Evolutionary conservation across 1,140 invertebrate genomes (phyloP).

Genomic region (Lordiphosa stackelbergi): DNA sequence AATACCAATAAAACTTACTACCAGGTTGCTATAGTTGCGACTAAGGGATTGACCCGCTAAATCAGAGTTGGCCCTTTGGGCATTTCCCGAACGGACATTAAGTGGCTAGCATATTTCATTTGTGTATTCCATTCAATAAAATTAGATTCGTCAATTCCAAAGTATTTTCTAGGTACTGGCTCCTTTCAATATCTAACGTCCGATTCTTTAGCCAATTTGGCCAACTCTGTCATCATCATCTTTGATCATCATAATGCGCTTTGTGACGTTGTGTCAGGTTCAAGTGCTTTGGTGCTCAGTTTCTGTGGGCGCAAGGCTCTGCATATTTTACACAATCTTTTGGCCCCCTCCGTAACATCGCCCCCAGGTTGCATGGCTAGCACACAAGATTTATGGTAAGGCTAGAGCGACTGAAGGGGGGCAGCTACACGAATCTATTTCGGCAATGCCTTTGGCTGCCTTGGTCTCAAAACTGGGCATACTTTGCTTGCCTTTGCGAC

Average conservation of each 20-base stretch:
- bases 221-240: not conserved
- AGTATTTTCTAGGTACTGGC: no score
- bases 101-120: no score
- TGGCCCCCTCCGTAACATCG: slow-evolving; percentile 3
- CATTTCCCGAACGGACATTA: no score
- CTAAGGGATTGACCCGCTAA: slow-evolving; percentile 11
- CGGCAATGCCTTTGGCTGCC: slow-evolving; percentile 53
- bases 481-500: slow-evolving; percentile 36
- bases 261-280: slow-evolving; percentile 66
- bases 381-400: slow-evolving; percentile 58
- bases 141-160: no score
- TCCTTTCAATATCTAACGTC: no score
- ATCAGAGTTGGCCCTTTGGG: slow-evolving; percentile 17
- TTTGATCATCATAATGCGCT: slow-evolving; percentile 69
- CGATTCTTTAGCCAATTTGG: no score
- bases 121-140: no score
- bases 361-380: not conserved
- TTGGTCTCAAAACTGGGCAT: slow-evolving; percentile 9
- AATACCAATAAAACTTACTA: slow-evolving; percentile 70
- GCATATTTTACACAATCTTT: slow-evolving; percentile 70
- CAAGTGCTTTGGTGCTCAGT: slow-evolving; percentile 42
- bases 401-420: slow-evolving; percentile 41
- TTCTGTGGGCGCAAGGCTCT: slow-evolving; percentile 41
- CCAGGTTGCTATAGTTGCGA: slow-evolving; percentile 18
- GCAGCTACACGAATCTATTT: slow-evolving; percentile 44